Base-by-base conservation (phyloP, 2,113 vertebrate genomes). In the Himantopus leucocephalus region DNA sequence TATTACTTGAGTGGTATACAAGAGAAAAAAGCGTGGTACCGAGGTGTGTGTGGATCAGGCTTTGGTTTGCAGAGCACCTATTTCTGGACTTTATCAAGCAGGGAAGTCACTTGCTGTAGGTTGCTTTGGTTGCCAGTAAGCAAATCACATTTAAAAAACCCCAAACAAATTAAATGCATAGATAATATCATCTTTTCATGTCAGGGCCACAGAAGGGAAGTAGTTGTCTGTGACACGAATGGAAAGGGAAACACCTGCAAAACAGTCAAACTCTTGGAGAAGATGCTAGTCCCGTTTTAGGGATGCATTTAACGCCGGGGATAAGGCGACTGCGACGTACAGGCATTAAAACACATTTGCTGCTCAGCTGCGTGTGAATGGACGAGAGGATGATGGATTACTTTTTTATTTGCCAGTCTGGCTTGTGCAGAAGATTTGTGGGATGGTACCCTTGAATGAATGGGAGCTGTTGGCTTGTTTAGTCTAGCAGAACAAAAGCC, bases 401-500 rank as follows among this genome's bases (percentile, higher is more conserved):
- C 48, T 59, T 52, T 72, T 73, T 67, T 37, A 34, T 92, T 92
- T 86, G 45, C 59, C 63, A 50, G 55, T 30, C 62, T 88, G 84
- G 48, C 62, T 66, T 60, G 43, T 63, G 62, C 47, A 81, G 71
- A 68, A 77, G 77, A 70, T 85, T 79, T 85, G 53, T 85, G 75
- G 55, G 59, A 77, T 1, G 4, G 43, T 70, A 45, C 60, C 52
- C 2, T 2, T 77, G 85, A 91, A 63, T 88, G 50, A 88, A 82
- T 10, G 64, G 76, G 21, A 91, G 37, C 58, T 87, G 64, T 77
- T 87, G 70, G 73, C 29, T 94, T 95, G 86, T 96, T 96, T 95
- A 96, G 80, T 87, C 84, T 92, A 67, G 47, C 64, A 67, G 86
- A 96, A 71, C 72, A 77, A 95, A 96, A 92, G 83, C 62, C 0